Conservation (phyloP, 2,888 invertebrate species). For the Choristoneura rosaceana region DNA sequence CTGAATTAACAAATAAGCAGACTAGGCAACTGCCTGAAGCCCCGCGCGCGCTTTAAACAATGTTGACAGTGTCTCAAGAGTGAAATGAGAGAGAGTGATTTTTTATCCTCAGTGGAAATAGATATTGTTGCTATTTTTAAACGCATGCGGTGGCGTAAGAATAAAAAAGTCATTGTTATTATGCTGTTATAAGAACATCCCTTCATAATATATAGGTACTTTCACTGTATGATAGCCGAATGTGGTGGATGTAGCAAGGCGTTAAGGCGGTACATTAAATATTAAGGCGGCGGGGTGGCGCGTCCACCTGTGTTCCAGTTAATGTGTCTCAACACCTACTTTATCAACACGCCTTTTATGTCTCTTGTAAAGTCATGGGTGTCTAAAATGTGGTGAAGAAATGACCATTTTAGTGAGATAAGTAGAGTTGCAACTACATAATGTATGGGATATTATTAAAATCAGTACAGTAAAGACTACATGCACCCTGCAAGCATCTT, state of each 20-base stretch:
- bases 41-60: no score
- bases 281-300: slow-evolving; percentile 67
- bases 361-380: not conserved
- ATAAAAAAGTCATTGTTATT: not conserved
- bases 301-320: slow-evolving; percentile 70
- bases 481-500: no score
- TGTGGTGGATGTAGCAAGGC: slow-evolving; percentile 54
- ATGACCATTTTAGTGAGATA: not conserved
- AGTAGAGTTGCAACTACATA: no score
- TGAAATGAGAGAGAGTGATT: no score
- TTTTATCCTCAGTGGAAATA: no score
- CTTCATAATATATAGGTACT: slow-evolving; percentile 23
- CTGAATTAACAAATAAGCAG: not conserved
- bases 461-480: no score
- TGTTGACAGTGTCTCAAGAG: no score
- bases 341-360: slow-evolving; percentile 37
- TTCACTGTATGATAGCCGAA: slow-evolving; percentile 37
- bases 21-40: no score
- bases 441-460: no score
- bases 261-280: slow-evolving; percentile 75
- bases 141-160: not conserved
- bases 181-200: slow-evolving; percentile 14
- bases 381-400: not conserved
- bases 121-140: no score
- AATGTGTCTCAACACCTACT: slow-evolving; percentile 42